A percentile compares a stretch with the other conserved stretches of the same genome.
Evolutionary conservation across 2,797 vertebrate genomes (phyloP).

Genomic region (Sphenopsis melanotis): DNA sequence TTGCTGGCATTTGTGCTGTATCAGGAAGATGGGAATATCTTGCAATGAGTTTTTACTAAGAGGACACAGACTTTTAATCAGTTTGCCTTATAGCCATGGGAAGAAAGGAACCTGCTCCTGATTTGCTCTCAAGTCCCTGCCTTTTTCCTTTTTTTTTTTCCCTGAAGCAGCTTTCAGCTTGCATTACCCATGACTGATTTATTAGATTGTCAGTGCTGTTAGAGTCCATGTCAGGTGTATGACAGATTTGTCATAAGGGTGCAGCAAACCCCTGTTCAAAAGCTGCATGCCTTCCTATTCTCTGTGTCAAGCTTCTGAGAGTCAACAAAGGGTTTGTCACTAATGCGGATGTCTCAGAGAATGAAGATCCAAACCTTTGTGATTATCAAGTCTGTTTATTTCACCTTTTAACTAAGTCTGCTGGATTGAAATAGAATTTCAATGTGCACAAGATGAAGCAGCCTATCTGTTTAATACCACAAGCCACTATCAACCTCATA

Average conservation of each 20-base stretch:
- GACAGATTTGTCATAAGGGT: neutral
- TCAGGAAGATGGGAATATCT: neutral
- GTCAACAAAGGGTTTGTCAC: neutral
- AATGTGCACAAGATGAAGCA: neutral
- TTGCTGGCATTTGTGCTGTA: neutral
- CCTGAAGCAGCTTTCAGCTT: neutral
- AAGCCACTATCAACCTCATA: neutral
- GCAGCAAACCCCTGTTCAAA: neutral
- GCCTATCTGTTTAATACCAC: neutral
- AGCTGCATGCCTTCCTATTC: neutral
- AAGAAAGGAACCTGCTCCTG: neutral
- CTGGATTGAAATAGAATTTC: neutral
- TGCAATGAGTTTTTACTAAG: neutral
- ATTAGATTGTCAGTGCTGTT: conserved; percentile 4
- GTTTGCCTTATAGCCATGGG: neutral
- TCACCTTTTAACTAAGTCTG: neutral
- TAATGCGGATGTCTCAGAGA: neutral
- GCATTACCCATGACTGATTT: conserved; percentile 31
- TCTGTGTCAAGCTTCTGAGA: neutral
- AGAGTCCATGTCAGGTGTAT: neutral
- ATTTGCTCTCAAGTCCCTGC: neutral
- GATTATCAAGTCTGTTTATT: neutral
- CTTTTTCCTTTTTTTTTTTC: neutral
- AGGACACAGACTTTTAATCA: neutral
- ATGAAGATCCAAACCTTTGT: neutral